A percentile compares a stretch with the other conserved stretches of the same genome.
Conservation (phyloP, 2,113 vertebrate genomes). For the Apistogramma diplotaenia region DNA sequence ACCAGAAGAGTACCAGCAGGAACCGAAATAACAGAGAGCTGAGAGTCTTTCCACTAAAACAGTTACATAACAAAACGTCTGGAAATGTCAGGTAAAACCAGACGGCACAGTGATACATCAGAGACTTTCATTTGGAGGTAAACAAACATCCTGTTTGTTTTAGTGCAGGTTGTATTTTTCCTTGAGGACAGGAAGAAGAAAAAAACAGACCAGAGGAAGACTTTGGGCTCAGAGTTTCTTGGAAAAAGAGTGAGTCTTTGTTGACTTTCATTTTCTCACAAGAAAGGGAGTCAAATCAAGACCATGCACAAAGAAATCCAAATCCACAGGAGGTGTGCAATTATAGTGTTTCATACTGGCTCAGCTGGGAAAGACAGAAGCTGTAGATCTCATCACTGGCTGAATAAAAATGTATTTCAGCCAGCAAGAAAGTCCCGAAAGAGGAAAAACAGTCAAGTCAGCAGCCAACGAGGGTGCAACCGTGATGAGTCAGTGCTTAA, state of each 20-base stretch:
- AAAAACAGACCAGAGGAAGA: neutral
- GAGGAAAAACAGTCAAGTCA: conserved; percentile 22
- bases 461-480: conserved; percentile 22
- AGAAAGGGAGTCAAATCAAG: conserved; percentile 24
- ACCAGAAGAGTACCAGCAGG: neutral
- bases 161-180: neutral
- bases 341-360: conserved; percentile 22
- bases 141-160: conserved; percentile 26
- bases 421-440: conserved; percentile 2
- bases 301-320: neutral
- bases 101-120: neutral
- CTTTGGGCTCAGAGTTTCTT: neutral
- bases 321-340: conserved; percentile 5
- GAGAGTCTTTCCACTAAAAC: neutral
- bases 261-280: conserved; percentile 13
- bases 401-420: conserved; percentile 1
- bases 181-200: neutral
- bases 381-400: conserved; percentile 23
- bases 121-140: conserved; percentile 23
- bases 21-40: neutral
- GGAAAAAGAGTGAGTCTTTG: neutral
- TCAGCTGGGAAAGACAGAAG: neutral
- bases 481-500: conserved; percentile 50
- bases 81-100: conserved; percentile 22
- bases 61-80: conserved; percentile 12